phyloP scores from a whole-genome alignment of 2,888 invertebrate genomes.

The Sarcophaga rosellei region DNA sequence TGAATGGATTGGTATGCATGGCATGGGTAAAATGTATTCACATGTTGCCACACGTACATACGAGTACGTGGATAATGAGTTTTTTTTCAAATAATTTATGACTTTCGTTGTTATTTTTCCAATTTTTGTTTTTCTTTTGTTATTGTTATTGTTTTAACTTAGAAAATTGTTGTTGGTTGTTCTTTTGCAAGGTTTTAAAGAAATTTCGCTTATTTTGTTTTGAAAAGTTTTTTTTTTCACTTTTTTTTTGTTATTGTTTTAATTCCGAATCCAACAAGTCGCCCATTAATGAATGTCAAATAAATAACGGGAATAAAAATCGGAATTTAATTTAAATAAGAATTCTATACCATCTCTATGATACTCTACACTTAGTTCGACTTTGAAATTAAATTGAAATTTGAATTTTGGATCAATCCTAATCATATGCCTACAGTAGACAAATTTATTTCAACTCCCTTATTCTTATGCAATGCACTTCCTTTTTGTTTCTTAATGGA shows the following conservation, averaged over 20 bases:
- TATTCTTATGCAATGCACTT: too few relatives aligned
- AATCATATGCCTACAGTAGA: too few relatives aligned
- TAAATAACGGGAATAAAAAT: not conserved
- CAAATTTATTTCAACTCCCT: too few relatives aligned
- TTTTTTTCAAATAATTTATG: constrained; percentile 59
- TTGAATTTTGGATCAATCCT: too few relatives aligned
- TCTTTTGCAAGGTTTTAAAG: constrained; percentile 65
- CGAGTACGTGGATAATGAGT: constrained; percentile 6
- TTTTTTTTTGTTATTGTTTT: constrained; percentile 27
- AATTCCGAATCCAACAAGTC: constrained; percentile 62
- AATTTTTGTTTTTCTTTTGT: too few relatives aligned
- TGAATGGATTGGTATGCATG: not conserved
- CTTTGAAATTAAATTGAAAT: not conserved
- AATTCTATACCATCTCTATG: not conserved
- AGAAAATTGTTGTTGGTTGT: constrained; percentile 57
- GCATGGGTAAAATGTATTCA: not conserved
- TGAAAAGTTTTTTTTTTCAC: constrained; percentile 35
- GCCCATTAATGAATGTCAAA: constrained; percentile 59
- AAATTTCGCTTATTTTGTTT: constrained; percentile 51
- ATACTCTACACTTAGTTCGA: not conserved
- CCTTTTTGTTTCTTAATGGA: too few relatives aligned
- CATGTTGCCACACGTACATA: not conserved
- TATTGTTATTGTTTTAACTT: constrained; percentile 54
- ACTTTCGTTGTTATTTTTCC: constrained; percentile 27
- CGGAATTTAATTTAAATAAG: not conserved